phyloP scores from a whole-genome alignment of 2,797 vertebrate genomes.

The Halcyon badia region DNA sequence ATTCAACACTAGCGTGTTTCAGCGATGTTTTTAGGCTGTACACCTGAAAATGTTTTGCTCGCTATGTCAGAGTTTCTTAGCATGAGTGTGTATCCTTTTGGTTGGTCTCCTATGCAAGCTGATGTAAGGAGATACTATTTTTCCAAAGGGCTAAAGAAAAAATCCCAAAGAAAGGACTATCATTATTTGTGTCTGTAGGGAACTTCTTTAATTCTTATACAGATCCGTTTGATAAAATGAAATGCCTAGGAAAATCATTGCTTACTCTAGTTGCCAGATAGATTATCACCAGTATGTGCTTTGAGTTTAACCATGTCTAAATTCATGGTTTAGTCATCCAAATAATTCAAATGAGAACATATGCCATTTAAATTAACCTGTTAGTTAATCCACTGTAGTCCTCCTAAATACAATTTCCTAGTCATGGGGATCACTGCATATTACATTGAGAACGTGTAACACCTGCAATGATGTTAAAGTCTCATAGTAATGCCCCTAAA shows the following conservation, averaged over 20 bases:
- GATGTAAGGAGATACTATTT: not conserved
- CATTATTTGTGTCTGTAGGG: not conserved
- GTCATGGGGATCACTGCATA: not conserved
- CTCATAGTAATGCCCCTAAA: not conserved
- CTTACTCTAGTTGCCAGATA: not conserved
- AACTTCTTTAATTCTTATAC: conserved; percentile 24
- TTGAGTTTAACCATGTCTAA: conserved; percentile 45
- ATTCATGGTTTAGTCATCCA: conserved; percentile 17
- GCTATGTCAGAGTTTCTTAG: conserved; percentile 20
- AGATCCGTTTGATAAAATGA: not conserved
- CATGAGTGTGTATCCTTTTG: not conserved
- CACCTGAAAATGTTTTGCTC: conserved; percentile 24
- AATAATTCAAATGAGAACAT: conserved; percentile 42
- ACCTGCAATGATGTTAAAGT: not conserved
- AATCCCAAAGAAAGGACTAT: not conserved
- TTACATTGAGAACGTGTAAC: not conserved
- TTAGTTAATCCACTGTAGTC: conserved; percentile 3
- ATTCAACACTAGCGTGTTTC: not conserved
- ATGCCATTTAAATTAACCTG: conserved; percentile 30
- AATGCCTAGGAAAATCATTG: conserved; percentile 19
- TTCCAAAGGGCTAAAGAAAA: conserved; percentile 1
- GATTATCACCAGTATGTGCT: not conserved
- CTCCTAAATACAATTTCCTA: conserved; percentile 4
- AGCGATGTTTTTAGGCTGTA: not conserved
- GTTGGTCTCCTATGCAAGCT: not conserved